Evolutionary conservation across 2,888 invertebrate genomes (phyloP).

Genomic region (Oligia latruncula): DNA sequence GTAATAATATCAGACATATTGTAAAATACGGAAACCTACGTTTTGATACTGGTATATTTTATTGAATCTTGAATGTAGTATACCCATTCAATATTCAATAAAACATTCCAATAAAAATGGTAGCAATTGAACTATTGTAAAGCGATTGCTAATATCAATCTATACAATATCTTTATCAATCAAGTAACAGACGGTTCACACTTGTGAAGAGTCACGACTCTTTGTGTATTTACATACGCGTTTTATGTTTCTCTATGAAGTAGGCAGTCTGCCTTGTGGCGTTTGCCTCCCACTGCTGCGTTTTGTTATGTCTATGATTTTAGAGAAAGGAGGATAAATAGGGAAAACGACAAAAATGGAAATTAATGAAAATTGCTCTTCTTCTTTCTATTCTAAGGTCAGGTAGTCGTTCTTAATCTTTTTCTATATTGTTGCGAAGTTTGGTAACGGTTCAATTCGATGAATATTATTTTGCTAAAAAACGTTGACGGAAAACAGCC

Average conservation of each 20-base stretch:
- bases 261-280: slow-evolving; percentile 70
- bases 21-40: not conserved
- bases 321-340: slow-evolving; percentile 17
- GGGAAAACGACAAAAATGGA: not conserved
- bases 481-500: not conserved
- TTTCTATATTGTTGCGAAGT: not conserved
- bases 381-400: too few relatives aligned
- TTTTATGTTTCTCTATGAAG: slow-evolving; percentile 68
- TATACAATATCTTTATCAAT: slow-evolving; percentile 33
- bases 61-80: too few relatives aligned
- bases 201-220: slow-evolving; percentile 45
- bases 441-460: not conserved
- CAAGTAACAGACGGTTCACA: slow-evolving; percentile 42
- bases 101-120: slow-evolving; percentile 16
- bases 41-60: not conserved
- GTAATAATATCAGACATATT: not conserved
- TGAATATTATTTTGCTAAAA: not conserved
- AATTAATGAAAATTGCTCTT: not conserved
- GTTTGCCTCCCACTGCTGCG: slow-evolving; percentile 73
- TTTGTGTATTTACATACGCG: slow-evolving; percentile 70
- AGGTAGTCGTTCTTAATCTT: too few relatives aligned
- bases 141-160: slow-evolving; percentile 13
- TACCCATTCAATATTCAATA: not conserved
- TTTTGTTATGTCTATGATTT: slow-evolving; percentile 42
- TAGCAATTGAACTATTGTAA: not conserved